Evolutionary conservation across 1,140 invertebrate species (phyloP), one percentile per base, ranked within the genome.

Genomic region (Nasonia giraulti): DNA sequence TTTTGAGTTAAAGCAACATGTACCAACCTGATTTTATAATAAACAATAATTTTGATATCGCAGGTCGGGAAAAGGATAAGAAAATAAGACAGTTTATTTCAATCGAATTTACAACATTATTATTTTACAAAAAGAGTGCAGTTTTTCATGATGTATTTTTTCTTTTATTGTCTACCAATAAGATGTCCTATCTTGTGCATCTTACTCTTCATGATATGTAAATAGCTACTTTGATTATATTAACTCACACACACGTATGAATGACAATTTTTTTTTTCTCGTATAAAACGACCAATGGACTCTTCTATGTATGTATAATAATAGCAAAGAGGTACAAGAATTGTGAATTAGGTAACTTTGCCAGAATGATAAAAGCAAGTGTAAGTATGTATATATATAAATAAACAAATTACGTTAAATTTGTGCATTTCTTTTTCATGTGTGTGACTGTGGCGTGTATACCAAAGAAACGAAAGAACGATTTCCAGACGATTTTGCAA

Each of bases 161-260:
- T 50, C 47, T 47, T 71, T 77, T 77, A 77, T 77, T 77, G 75
- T 77, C 75, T 77, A 77, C 44, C 44, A 77, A 55, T 47, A 37
- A 77, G 75, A 50, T 77, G 75, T 37, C 12, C 27, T 44, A 75
- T 12, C 17, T 44, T 77, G 68, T 71, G 68, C 27, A 71, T 31
- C 68, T 71, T 33, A 71, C 31, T 71, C 8, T 31, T 11, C 23
- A 71, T 31, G 68, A 71, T 71, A 71, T 71, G 68, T 71, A 71
- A 31, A 62, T 62, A 62, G 5, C 55, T 62, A 62, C 55, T 62
- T 62, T 62, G 55, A n/a, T 71, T 71, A 71, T 31, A 71, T 14
- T 71, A 71, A 71, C 33, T 37, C 33, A 37, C 27, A 11, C 68
- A 62, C 55, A 62, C 17, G 20, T n/a, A 62, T 62, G n/a, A 62